Base-by-base conservation (phyloP, 2,888 invertebrate species). In the Xanthorhoe spadicearia region DNA sequence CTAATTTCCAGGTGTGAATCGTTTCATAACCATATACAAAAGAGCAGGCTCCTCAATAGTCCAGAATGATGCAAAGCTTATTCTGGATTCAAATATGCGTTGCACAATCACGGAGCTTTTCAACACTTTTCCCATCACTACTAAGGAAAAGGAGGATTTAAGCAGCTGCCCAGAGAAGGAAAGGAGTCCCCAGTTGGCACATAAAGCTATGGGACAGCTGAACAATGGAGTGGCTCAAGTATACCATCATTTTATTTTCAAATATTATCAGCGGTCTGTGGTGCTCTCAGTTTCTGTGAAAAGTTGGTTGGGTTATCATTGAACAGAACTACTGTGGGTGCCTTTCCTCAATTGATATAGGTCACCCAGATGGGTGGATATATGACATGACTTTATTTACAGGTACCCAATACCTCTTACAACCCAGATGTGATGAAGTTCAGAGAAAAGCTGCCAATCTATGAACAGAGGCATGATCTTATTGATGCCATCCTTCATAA, bases 11-110 rank as follows among this genome's bases (percentile, higher is more conserved):
- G 96, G 95, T 51, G 94, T 94, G 0, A 95, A 94, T 76, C 93
- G 97, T 0, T 96, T 92, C 77, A 75, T 97, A 62, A 96, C 96
- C 13, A 94, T 96, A 38, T 95, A 95, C 79, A 97, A 97, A 83
- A 91, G 95, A 43, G 93, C 94, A 63, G 95, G 95, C 0, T 95
- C 95, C 0, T 95, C 95, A 0, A 95, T 95, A 56, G 94, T 95
- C 32, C 95, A 95, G 78, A 94, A 94, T 71, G 95, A 95, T 83
- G 95, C 96, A 0, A 91, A 94, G 53, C 93, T 97, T 55, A 94
- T 94, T 49, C 80, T 97, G 68, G 94, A 94, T 62, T 93, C 94
- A 0, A 90, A 94, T 68, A 95, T 96, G 71, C 90, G 95, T 10
- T 95, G 95, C 69, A 94, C 94, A 60, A 94, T 96, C 68, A 93